Percentiles rank a stretch among this genome's conserved stretches.
Evolutionary conservation across 2,888 invertebrate species (phyloP).

Genomic region (Physocephala rufipes): DNA sequence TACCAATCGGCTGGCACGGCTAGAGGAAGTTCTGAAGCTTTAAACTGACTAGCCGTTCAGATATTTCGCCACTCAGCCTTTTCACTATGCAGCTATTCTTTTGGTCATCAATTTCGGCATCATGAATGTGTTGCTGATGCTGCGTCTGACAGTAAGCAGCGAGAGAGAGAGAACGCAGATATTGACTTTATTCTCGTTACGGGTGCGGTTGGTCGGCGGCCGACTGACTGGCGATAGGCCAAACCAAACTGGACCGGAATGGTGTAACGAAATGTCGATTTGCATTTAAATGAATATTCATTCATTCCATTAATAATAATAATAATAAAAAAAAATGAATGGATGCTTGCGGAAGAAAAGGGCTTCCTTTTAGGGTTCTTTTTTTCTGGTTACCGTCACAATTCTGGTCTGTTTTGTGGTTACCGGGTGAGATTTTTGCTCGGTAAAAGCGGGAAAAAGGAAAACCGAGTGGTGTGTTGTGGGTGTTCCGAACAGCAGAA

Average conservation of each 20-base stretch:
- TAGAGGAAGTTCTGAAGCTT: background rate
- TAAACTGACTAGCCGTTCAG: background rate
- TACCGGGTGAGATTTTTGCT: too few species aligned
- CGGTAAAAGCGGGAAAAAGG: too few species aligned
- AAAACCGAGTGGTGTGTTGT: too few species aligned
- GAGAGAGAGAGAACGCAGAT: background rate
- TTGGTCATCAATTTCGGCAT: too few species aligned
- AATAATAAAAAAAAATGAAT: conserved; percentile 15
- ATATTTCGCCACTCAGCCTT: background rate
- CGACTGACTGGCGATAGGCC: background rate
- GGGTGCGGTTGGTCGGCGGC: background rate
- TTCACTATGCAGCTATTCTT: background rate
- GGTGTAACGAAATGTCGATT: conserved; percentile 5
- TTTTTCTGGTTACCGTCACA: too few species aligned
- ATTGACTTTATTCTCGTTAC: background rate
- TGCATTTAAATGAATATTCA: conserved; percentile 31
- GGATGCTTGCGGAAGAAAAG: background rate
- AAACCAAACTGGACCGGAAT: background rate
- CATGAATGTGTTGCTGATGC: too few species aligned
- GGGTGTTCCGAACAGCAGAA: too few species aligned
- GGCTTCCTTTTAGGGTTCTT: too few species aligned
- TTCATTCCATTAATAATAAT: conserved; percentile 22
- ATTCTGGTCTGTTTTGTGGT: too few species aligned
- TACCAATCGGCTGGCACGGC: too few species aligned
- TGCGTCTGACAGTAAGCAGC: background rate